phyloP scores from a whole-genome alignment of 2,113 vertebrate genomes.

The Craseonycteris thonglongyai region DNA sequence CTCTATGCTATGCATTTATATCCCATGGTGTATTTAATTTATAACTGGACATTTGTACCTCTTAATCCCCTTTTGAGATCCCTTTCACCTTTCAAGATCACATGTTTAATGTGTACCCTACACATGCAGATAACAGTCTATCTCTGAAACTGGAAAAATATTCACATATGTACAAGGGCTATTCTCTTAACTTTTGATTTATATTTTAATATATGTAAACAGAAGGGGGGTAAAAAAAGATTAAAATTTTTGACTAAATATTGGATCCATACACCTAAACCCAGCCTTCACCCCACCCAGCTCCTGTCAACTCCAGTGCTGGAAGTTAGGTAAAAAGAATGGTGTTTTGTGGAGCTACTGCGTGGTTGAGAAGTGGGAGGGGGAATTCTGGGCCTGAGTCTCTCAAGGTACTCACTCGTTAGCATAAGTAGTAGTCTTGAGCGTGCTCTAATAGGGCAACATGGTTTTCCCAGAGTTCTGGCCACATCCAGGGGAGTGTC shows the following conservation, averaged over 20 bases:
- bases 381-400: not conserved
- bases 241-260: not conserved
- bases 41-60: not conserved
- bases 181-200: not conserved
- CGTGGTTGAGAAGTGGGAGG: not conserved
- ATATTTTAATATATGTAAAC: not conserved
- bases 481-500: not conserved
- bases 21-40: not conserved
- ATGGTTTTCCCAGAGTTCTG: not conserved
- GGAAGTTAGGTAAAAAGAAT: not conserved
- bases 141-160: not conserved
- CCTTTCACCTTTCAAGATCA: not conserved
- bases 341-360: not conserved
- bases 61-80: not conserved
- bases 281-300: not conserved
- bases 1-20: not conserved
- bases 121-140: not conserved
- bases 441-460: not conserved
- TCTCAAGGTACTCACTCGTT: not conserved
- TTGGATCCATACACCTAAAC: not conserved
- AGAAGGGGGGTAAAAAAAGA: not conserved
- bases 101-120: not conserved
- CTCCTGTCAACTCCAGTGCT: not conserved
- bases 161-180: not conserved
- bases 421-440: not conserved